Evolutionary conservation across 1,140 invertebrate genomes (phyloP), one percentile per base, ranked within the genome.

Genomic region (Macrocentrus cingulum): DNA sequence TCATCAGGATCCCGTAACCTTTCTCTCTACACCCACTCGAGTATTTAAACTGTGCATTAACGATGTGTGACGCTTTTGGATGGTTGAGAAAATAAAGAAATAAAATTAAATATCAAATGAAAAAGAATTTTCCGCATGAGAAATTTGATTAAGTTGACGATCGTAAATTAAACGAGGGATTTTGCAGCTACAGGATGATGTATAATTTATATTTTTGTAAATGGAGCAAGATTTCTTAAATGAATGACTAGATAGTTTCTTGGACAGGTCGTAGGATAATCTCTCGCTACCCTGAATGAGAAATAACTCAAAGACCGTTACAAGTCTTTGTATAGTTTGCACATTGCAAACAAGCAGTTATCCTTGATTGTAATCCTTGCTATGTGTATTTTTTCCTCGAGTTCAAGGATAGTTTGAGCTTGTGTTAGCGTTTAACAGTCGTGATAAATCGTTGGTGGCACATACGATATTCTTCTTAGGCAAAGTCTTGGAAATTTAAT

Each of bases 1-100:
- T 66, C 67, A 65, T 41, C 63, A 42, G 60, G 62, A 70, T 70
- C 61, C 34, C 52, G 25, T 50, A 66, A 66, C 66, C 66, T 66
- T 66, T 67, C 60, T 64, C 62, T 62, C 60, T 34, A 20, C 23
- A 34, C 41, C 23, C 32, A 51, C 15, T 29, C 44, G 2, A 4
- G 18, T 3, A 20, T 13, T 22, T 22, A 9, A 46, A 46, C 7
- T 11, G 11, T 22, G 20, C n/a, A 46, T 25, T 46, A 46, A 46
- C 20, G 11, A 23, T 20, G 20, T n/a, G n/a, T 23, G 11, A 46
- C 19, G 16, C 16, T 8, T 44, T n/a, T n/a, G n/a, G n/a, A n/a
- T n/a, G n/a, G n/a, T n/a, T n/a, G n/a, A n/a, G n/a, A n/a, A n/a
- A n/a, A n/a, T 29, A 29, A 29, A 9, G 9, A 9, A 29, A 29